phyloP scores from a whole-genome alignment of 1,140 invertebrate genomes.

The Lepidurus packardi region DNA sequence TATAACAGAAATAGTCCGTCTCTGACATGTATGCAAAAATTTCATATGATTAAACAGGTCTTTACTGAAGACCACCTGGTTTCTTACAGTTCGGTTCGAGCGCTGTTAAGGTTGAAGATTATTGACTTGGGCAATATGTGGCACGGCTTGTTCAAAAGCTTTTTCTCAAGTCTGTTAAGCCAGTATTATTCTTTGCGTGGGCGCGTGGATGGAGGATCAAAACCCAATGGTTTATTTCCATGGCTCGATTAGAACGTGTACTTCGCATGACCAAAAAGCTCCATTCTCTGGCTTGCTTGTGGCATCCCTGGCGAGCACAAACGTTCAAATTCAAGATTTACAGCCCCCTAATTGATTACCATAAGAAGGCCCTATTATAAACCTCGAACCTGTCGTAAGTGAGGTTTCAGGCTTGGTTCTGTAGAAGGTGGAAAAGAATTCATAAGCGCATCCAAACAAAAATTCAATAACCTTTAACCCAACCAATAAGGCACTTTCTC shows the following conservation, averaged over 20 bases:
- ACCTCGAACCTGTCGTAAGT: conserved; percentile 3
- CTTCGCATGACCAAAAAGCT: neutral
- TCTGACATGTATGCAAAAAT: neutral
- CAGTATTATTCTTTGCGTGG: conserved; percentile 7
- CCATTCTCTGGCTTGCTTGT: neutral
- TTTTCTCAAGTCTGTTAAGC: neutral
- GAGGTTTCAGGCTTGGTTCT: neutral
- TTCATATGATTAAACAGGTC: no score
- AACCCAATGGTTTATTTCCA: neutral
- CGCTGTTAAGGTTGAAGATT: neutral
- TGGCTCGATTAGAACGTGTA: conserved; percentile 2
- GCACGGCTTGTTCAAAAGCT: neutral
- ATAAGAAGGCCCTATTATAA: conserved; percentile 14
- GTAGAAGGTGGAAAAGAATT: neutral
- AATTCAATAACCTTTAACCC: neutral
- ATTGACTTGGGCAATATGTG: neutral
- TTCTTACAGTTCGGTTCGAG: neutral
- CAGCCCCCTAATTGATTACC: conserved; percentile 7
- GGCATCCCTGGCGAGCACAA: conserved; percentile 20
- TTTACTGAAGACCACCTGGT: neutral
- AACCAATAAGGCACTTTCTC: conserved; percentile 12
- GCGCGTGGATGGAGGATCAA: neutral
- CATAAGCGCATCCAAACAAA: neutral
- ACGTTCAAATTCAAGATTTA: conserved; percentile 12
- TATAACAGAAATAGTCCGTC: neutral